These are phyloP conservation scores for Hydractinia symbiolongicarpus DNA, from an alignment of 30 jellyfish, hydroid and myxozoan species.

Conservation along the genomic window DNA sequence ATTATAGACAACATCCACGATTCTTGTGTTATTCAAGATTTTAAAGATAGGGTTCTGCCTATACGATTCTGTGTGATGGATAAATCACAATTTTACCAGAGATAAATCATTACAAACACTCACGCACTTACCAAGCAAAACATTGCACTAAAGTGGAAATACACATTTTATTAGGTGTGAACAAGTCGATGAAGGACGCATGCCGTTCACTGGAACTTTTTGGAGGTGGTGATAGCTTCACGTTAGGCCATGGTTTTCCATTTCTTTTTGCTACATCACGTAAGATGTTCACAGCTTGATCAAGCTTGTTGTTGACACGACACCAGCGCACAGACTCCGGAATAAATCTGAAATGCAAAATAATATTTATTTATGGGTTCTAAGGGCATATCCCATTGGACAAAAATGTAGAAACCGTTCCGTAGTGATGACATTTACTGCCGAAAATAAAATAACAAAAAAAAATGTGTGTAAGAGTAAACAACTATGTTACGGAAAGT, in stretches of 20 bases:
- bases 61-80: too few species aligned
- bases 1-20: too few species aligned
- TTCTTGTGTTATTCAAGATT: too few species aligned
- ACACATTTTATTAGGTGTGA: constrained; percentile 60
- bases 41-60: too few species aligned
- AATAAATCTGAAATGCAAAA: constrained; percentile 38
- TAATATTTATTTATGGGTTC: neutral
- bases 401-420: too few species aligned
- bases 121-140: constrained; percentile 63
- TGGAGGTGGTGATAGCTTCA: constrained; percentile 35
- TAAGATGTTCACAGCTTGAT: constrained; percentile 69
- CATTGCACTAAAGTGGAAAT: constrained; percentile 54
- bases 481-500: too few species aligned
- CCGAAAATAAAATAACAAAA: neutral
- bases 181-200: constrained; percentile 43
- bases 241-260: constrained; percentile 68
- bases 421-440: too few species aligned
- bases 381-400: too few species aligned
- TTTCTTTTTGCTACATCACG: constrained; percentile 52
- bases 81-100: too few species aligned
- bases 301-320: constrained; percentile 64
- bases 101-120: too few species aligned
- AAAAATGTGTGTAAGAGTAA: neutral
- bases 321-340: constrained; percentile 97
- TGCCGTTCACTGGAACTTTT: constrained; percentile 26